These are phyloP conservation scores for Erithacus rubecula DNA, from an alignment of 2,797 vertebrate genomes.

Conservation along the genomic window DNA sequence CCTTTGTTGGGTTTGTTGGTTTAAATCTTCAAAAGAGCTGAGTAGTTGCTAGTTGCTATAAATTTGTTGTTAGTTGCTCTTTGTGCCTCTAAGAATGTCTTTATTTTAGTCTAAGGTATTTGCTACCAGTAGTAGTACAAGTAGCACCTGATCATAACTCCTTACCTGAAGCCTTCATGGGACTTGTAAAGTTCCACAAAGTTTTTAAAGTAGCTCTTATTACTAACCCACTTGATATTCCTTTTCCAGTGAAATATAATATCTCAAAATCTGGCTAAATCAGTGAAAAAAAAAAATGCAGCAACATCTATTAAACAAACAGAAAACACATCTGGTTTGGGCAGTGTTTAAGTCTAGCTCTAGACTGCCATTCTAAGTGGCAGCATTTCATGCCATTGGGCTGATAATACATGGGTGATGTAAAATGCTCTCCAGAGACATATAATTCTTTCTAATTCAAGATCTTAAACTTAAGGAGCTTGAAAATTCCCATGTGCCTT, in stretches of 20 bases:
- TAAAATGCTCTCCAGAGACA: background rate
- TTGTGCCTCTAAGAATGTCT: background rate
- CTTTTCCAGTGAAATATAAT: background rate
- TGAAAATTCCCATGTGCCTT: background rate
- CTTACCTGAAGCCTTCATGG: background rate
- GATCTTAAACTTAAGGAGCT: background rate
- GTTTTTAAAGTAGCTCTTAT: background rate
- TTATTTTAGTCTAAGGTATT: background rate
- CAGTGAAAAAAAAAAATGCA: background rate
- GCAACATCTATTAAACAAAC: background rate
- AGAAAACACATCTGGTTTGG: background rate
- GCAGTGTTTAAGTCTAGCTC: background rate
- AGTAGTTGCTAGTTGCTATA: too few species aligned
- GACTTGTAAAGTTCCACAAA: background rate
- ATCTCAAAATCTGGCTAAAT: background rate
- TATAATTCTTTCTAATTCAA: background rate
- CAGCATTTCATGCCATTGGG: too few species aligned
- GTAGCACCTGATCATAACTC: background rate
- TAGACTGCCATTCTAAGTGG: rapidly evolving
- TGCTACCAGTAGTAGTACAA: background rate
- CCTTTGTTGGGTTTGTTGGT: too few species aligned
- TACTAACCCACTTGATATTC: background rate
- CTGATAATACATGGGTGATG: background rate
- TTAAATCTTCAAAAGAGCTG: too few species aligned
- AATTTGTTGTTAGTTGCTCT: background rate